Evolutionary conservation across 1,140 invertebrate genomes (phyloP).

Genomic region (Saxidomus purpurata): DNA sequence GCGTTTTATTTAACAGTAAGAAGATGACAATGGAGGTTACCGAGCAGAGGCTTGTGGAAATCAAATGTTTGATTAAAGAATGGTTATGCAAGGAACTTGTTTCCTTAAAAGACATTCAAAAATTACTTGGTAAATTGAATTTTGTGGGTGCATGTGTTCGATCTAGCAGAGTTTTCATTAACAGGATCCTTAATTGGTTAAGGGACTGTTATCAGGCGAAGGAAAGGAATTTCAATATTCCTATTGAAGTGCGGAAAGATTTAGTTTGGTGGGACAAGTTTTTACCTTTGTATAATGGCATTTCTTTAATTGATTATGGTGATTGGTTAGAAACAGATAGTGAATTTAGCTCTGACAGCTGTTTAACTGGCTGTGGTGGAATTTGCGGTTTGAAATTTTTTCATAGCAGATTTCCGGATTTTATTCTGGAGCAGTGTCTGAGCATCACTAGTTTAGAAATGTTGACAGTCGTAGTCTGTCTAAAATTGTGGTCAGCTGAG

Average conservation of each 20-base stretch:
- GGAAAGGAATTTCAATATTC: neutral
- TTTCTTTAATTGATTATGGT: neutral
- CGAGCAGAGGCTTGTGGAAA: neutral
- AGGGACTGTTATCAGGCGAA: neutral
- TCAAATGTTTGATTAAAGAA: neutral
- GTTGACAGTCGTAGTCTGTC: conserved; percentile 39
- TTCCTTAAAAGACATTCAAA: conserved; percentile 11
- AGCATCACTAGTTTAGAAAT: conserved; percentile 41
- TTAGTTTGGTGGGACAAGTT: neutral
- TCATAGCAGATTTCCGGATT: conserved; percentile 1
- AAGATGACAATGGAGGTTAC: conserved; percentile 14
- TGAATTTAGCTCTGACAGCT: neutral
- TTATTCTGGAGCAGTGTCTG: conserved; percentile 26
- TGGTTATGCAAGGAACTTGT: neutral
- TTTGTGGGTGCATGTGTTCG: conserved; percentile 2
- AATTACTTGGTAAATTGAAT: neutral
- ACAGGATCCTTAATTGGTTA: neutral
- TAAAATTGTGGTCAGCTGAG: conserved; percentile 33
- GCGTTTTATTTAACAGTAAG: conserved; percentile 10
- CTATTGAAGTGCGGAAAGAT: neutral
- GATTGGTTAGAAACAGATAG: conserved; percentile 12
- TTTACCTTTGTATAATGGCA: neutral
- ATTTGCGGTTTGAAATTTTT: neutral
- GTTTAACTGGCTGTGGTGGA: neutral
- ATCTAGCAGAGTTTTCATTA: no score